Percentiles rank a stretch among this genome's conserved stretches.
Evolutionary conservation across 2,888 invertebrate species (phyloP).

Genomic region (Drosophila atroscutellata): DNA sequence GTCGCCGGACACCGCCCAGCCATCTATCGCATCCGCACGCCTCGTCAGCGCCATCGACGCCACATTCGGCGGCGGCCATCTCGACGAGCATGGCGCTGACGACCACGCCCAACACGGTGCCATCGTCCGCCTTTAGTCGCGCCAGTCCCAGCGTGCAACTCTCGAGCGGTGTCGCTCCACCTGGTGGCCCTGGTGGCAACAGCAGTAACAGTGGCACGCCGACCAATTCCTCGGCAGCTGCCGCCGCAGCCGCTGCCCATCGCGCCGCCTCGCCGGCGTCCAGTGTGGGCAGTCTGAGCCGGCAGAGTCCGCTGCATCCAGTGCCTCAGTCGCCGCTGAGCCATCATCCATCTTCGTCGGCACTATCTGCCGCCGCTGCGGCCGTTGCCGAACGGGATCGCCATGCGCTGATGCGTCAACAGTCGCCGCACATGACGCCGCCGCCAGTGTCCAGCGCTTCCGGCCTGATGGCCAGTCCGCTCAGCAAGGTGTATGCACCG

Average conservation of each 20-base stretch:
- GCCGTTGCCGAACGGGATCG: slow-evolving; percentile 85
- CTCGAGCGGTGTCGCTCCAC: slow-evolving; percentile 59
- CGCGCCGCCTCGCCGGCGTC: slow-evolving; percentile 84
- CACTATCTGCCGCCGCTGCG: slow-evolving; percentile 85
- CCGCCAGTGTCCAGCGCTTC: slow-evolving; percentile 85
- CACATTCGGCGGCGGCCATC: slow-evolving; percentile 72
- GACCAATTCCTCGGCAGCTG: slow-evolving; percentile 68
- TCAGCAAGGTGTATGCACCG: slow-evolving; percentile 86
- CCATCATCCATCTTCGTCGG: slow-evolving; percentile 85
- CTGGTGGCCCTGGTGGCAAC: slow-evolving; percentile 66
- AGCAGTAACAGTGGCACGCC: slow-evolving; percentile 62
- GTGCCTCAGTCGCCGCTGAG: slow-evolving; percentile 85
- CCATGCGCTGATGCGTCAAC: slow-evolving; percentile 84
- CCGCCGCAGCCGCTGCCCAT: slow-evolving; percentile 81
- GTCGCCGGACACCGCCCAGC: slow-evolving; percentile 84
- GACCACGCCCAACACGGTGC: slow-evolving; percentile 83
- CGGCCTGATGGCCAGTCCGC: slow-evolving; percentile 84
- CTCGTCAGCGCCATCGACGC: slow-evolving; percentile 74
- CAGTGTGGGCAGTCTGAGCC: slow-evolving; percentile 83
- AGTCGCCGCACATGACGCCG: slow-evolving; percentile 85
- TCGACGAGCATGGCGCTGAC: slow-evolving; percentile 70
- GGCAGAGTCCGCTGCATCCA: slow-evolving; percentile 85
- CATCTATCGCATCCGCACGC: slow-evolving; percentile 81
- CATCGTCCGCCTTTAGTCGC: slow-evolving; percentile 85
- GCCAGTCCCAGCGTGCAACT: slow-evolving; percentile 85